These are phyloP conservation scores for Gopherus flavomarginatus DNA, from an alignment of 2,113 vertebrate species.

Conservation along the genomic window DNA sequence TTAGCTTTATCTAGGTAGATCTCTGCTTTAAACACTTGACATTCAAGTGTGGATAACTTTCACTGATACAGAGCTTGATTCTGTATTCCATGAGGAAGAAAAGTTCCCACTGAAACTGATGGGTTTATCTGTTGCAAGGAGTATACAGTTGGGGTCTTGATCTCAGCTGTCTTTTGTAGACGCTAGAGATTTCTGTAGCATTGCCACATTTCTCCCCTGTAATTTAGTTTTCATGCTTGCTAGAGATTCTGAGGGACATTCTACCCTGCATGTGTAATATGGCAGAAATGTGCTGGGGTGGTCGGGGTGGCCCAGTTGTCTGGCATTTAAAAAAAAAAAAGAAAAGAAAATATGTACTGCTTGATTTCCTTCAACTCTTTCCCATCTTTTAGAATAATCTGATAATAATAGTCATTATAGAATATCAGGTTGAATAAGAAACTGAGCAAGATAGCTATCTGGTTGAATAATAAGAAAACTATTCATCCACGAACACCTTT, in stretches of 20 bases:
- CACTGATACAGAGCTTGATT: background rate
- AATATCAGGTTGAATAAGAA: constrained; percentile 5
- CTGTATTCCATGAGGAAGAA: background rate
- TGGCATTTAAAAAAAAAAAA: background rate
- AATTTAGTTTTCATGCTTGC: background rate
- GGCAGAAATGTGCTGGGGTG: background rate
- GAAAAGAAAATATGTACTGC: background rate
- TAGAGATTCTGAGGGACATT: background rate
- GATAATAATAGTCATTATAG: background rate
- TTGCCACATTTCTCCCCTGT: background rate
- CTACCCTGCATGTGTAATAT: rapidly evolving
- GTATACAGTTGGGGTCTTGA: background rate
- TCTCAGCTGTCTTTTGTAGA: background rate
- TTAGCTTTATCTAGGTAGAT: background rate
- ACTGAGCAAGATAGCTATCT: background rate
- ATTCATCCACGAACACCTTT: constrained; percentile 20
- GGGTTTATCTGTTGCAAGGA: background rate
- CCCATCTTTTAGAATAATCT: background rate
- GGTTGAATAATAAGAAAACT: background rate
- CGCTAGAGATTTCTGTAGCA: background rate
- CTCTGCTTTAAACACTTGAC: background rate
- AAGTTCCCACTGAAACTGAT: background rate
- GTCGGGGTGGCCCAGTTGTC: background rate
- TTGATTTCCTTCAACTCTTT: background rate
- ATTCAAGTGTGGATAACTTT: background rate